Conservation (phyloP, 2,113 vertebrate species). For the Ondatra zibethicus region DNA sequence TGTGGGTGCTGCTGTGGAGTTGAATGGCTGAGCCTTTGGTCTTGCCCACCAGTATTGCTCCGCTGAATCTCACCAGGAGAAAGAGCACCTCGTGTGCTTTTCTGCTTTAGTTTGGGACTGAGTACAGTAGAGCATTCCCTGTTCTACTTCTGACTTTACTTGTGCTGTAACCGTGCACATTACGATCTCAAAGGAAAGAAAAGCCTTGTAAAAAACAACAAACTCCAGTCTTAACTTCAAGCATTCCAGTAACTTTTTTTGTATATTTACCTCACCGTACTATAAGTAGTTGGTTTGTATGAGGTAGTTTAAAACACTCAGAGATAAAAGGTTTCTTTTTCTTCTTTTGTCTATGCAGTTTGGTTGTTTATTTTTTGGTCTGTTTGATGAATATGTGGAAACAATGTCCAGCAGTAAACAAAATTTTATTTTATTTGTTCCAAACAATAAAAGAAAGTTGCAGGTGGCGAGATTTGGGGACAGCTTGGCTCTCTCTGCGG, state of each 20-base stretch:
- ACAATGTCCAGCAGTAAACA: not conserved
- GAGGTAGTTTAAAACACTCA: not conserved
- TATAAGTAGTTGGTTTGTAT: not conserved
- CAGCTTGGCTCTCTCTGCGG: not conserved
- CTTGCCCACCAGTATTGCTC: not conserved
- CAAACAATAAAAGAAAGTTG: not conserved
- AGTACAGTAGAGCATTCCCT: not conserved
- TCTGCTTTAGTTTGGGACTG: not conserved
- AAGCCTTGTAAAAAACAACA: not conserved
- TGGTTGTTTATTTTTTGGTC: not conserved
- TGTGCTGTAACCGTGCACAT: not conserved
- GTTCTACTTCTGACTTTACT: not conserved
- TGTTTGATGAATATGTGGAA: not conserved
- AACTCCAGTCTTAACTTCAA: not conserved
- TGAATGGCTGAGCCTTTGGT: not conserved
- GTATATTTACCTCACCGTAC: not conserved
- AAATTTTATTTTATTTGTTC: not conserved
- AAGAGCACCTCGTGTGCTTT: not conserved
- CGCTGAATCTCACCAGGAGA: not conserved
- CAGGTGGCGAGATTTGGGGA: constrained; percentile 21
- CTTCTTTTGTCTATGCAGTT: not conserved
- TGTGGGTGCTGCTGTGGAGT: not conserved
- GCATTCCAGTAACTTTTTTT: not conserved
- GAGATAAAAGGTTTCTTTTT: not conserved
- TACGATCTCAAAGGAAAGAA: not conserved